Evolutionary conservation across 2,888 invertebrate species (phyloP).

Genomic region (Hydraecia micacea): DNA sequence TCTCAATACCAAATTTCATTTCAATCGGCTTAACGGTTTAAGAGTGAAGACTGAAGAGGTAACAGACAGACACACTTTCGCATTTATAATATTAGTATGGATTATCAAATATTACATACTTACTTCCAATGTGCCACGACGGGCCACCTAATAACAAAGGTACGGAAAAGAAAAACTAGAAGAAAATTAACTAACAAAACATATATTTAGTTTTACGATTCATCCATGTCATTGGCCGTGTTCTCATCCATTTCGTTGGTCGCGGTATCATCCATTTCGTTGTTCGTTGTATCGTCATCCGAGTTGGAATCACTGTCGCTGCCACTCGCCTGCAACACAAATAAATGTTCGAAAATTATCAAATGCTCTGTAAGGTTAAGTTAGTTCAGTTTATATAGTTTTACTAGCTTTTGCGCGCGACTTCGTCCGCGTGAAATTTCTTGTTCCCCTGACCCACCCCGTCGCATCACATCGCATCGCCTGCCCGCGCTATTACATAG

Average conservation of each 20-base stretch:
- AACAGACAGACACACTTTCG: no score
- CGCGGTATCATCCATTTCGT: slow-evolving; percentile 61
- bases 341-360: not conserved
- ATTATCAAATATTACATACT: not conserved
- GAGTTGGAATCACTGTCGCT: slow-evolving; percentile 77
- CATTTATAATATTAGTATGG: no score
- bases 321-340: slow-evolving; percentile 67
- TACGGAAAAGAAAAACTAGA: slow-evolving; percentile 14
- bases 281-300: slow-evolving; percentile 71
- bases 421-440: not conserved
- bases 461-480: not conserved
- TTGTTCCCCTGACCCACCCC: not conserved
- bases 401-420: not conserved
- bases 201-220: slow-evolving; percentile 39
- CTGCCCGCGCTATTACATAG: not conserved
- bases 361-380: not conserved
- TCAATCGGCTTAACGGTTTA: no score
- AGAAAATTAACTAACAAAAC: not conserved
- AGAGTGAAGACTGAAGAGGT: no score
- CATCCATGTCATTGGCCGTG: slow-evolving; percentile 36
- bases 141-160: not conserved
- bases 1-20: no score
- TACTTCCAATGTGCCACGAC: not conserved
- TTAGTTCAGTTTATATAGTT: not conserved
- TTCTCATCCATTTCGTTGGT: slow-evolving; percentile 63